phyloP scores from a whole-genome alignment of 2,113 vertebrate genomes.

The Parotia lawesii region DNA sequence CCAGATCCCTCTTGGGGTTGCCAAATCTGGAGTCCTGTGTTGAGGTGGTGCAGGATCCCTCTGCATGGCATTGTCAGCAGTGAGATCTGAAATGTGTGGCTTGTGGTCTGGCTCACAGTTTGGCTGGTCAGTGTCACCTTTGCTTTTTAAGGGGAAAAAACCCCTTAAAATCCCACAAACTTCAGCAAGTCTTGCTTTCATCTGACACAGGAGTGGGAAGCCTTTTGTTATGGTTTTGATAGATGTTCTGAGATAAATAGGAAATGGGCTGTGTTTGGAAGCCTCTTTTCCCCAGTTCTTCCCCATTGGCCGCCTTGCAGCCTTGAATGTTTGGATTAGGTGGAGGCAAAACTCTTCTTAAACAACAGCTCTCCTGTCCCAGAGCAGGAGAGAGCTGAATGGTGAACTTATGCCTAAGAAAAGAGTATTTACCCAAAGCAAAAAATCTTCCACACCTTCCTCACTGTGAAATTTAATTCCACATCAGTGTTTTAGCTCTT shows the following conservation, averaged over 20 bases:
- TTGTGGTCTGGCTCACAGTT: not conserved
- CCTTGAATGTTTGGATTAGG: not conserved
- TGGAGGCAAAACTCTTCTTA: not conserved
- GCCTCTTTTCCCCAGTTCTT: not conserved
- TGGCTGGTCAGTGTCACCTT: not conserved
- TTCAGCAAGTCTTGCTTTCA: not conserved
- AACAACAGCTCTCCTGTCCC: not conserved
- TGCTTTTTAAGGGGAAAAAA: not conserved
- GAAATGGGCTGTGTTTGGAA: not conserved
- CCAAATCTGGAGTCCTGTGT: fast-evolving
- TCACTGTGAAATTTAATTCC: not conserved
- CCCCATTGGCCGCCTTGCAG: not conserved
- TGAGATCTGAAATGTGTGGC: not conserved
- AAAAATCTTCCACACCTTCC: not conserved
- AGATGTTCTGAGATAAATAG: not conserved
- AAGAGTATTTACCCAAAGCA: not conserved
- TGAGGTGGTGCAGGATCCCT: not conserved
- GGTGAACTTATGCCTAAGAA: not conserved
- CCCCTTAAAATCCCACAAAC: not conserved
- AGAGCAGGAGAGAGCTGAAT: not conserved
- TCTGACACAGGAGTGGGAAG: not conserved
- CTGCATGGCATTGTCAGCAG: fast-evolving
- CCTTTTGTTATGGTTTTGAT: not conserved
- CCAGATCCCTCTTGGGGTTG: not conserved
- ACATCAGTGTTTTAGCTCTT: not conserved